A percentile compares a stretch with the other conserved stretches of the same genome.
Evolutionary conservation across 2,113 vertebrate genomes (phyloP).

Genomic region (Eurypyga helias): DNA sequence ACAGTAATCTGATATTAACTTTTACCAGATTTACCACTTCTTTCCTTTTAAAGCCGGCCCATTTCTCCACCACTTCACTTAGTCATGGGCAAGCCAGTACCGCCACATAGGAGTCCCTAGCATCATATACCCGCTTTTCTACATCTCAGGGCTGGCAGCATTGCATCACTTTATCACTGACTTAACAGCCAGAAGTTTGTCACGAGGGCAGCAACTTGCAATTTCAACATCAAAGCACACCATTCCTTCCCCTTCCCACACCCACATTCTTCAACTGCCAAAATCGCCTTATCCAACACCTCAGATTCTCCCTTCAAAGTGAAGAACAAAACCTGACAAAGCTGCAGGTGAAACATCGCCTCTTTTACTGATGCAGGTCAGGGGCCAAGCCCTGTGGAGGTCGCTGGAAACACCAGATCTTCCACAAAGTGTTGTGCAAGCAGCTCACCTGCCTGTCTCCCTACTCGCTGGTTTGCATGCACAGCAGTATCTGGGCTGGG

Average conservation of each 20-base stretch:
- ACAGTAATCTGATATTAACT: no score
- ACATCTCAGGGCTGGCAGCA: accelerated
- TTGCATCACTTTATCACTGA: neutral
- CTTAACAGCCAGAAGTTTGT: neutral
- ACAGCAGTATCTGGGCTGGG: neutral
- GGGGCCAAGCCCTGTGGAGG: neutral
- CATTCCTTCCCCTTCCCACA: neutral
- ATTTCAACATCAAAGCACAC: neutral
- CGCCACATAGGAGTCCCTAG: neutral
- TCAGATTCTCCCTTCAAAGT: accelerated
- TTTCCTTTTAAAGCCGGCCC: neutral
- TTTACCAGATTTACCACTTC: neutral
- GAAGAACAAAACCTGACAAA: neutral
- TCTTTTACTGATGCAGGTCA: neutral
- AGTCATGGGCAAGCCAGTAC: neutral
- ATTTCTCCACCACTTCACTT: neutral
- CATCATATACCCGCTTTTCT: neutral
- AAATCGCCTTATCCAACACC: neutral
- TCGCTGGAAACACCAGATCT: neutral
- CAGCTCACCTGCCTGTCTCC: neutral
- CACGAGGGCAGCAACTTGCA: neutral
- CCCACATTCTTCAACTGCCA: neutral
- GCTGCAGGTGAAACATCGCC: accelerated
- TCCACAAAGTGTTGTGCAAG: no score
- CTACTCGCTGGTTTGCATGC: neutral